These are phyloP conservation scores for Lordiphosa mommai DNA, from an alignment of 1,140 invertebrate species.

Conservation along the genomic window DNA sequence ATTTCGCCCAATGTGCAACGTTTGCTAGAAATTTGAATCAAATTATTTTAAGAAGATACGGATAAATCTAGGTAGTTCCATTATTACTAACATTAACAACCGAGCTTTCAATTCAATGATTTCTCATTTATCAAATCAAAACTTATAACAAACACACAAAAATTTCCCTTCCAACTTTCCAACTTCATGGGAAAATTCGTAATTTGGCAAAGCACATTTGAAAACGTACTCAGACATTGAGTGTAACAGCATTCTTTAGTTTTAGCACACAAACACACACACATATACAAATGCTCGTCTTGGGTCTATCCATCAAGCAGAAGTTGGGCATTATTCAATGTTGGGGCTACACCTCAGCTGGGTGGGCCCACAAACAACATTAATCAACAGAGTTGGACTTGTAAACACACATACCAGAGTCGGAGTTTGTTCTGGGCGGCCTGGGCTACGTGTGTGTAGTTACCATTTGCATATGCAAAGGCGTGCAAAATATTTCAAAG, in stretches of 20 bases:
- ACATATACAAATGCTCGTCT: background rate
- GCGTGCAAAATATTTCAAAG: slow-evolving; percentile 47
- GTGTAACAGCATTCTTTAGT: slow-evolving; percentile 18
- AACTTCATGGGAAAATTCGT: background rate
- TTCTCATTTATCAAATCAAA: too few relatives aligned
- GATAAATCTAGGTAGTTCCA: too few relatives aligned
- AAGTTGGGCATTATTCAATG: slow-evolving; percentile 34
- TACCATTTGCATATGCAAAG: slow-evolving; percentile 38
- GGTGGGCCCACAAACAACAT: slow-evolving; percentile 35
- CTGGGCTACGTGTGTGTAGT: slow-evolving; percentile 6
- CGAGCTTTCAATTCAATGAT: too few relatives aligned
- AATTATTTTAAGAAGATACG: too few relatives aligned
- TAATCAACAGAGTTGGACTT: slow-evolving; percentile 59
- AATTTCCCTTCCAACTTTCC: too few relatives aligned
- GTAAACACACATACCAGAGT: slow-evolving; percentile 13
- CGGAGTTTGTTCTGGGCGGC: background rate
- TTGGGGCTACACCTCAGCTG: slow-evolving; percentile 17
- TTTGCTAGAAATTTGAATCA: too few relatives aligned
- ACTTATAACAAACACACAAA: too few relatives aligned
- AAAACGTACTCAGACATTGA: background rate
- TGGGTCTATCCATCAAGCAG: slow-evolving; percentile 18
- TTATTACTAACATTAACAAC: too few relatives aligned
- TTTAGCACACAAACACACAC: slow-evolving; percentile 6
- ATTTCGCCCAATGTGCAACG: too few relatives aligned
- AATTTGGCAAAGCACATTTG: background rate